phyloP scores from a whole-genome alignment of 2,888 invertebrate species.

The Heteromyza rotundicornis region DNA sequence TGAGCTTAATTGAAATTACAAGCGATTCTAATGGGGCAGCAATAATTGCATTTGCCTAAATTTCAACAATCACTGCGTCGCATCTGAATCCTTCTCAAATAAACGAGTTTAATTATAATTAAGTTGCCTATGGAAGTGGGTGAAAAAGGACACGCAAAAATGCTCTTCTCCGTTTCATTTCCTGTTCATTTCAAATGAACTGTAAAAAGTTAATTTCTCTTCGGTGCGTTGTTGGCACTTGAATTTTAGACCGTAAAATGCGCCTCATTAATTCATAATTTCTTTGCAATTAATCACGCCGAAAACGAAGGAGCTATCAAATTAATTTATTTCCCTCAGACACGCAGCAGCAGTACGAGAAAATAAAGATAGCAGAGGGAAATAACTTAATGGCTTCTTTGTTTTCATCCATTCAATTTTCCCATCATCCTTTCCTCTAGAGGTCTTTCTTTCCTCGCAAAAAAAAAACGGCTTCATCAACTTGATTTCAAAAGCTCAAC shows the following conservation, averaged over 20 bases:
- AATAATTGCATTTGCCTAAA: neutral
- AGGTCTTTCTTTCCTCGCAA: too few relatives aligned
- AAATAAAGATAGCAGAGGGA: neutral
- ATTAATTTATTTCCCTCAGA: conserved; percentile 25
- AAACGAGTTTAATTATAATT: conserved; percentile 1
- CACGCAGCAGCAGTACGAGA: conserved; percentile 1
- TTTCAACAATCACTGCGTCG: too few relatives aligned
- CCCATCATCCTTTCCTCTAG: too few relatives aligned
- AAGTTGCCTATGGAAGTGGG: neutral
- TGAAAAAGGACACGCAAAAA: neutral
- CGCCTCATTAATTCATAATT: conserved; percentile 28
- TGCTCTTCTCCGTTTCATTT: neutral
- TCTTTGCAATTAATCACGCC: conserved; percentile 25
- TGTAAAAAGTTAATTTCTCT: neutral
- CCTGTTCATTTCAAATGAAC: conserved; percentile 21
- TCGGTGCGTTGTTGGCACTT: neutral
- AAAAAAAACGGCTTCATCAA: neutral
- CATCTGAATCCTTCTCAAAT: neutral
- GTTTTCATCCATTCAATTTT: too few relatives aligned
- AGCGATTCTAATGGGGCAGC: neutral
- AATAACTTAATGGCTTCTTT: conserved; percentile 5
- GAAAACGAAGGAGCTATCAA: conserved; percentile 16
- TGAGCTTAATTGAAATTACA: neutral
- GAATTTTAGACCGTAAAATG: conserved; percentile 1
- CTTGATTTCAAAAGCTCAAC: neutral